Evolutionary conservation across 2,113 vertebrate genomes (phyloP).

Genomic region (Dicaeum eximium): DNA sequence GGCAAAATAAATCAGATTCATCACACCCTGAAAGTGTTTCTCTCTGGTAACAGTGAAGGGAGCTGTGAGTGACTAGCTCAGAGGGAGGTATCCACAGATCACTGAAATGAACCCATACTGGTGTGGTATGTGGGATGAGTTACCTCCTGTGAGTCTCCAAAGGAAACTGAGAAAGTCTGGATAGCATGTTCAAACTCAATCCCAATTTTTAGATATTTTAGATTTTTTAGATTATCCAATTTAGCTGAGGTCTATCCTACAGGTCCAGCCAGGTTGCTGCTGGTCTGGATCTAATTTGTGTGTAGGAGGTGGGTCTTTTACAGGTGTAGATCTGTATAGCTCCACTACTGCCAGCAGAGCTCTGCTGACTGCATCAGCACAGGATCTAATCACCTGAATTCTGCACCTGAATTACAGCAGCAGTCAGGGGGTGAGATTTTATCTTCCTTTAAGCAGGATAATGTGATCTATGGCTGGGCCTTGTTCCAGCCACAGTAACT

Average conservation of each 20-base stretch:
- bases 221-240: neutral
- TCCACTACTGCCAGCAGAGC: neutral
- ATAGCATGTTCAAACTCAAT: neutral
- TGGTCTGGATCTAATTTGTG: neutral
- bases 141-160: neutral
- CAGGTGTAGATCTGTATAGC: neutral
- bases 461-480: neutral
- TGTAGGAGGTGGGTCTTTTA: neutral
- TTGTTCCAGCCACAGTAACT: neutral
- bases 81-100: neutral
- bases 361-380: neutral
- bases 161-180: neutral
- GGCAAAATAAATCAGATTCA: conserved; percentile 6
- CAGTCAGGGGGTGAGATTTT: neutral
- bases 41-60: neutral
- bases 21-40: neutral
- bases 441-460: neutral
- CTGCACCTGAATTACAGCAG: neutral
- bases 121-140: neutral
- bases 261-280: neutral
- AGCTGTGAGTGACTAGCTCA: neutral
- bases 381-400: neutral
- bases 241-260: neutral
- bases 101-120: neutral
- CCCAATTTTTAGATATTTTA: neutral